Percentiles rank a stretch among this genome's conserved stretches.
Conservation (phyloP, 1,140 invertebrate genomes). For the Ladona fulva region DNA sequence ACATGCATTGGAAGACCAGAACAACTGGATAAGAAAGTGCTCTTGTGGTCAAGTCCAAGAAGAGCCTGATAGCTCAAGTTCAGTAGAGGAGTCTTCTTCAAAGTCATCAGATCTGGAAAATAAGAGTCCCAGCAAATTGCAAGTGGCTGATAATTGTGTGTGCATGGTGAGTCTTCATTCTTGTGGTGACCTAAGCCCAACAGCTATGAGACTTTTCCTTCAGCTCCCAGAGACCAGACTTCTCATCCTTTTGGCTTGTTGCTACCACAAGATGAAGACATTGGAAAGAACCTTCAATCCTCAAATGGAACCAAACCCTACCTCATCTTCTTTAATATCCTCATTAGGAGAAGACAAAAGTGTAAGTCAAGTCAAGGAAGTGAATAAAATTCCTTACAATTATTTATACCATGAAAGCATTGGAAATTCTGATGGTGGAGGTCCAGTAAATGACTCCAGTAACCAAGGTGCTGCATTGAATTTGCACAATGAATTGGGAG, state of each 20-base stretch:
- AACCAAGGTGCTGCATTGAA: too few species aligned
- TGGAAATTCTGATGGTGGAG: too few species aligned
- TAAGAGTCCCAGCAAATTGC: conserved; percentile 30
- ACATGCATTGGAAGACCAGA: conserved; percentile 40
- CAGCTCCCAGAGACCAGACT: conserved; percentile 46
- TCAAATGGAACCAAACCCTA: too few species aligned
- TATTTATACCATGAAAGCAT: too few species aligned
- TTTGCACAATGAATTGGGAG: too few species aligned
- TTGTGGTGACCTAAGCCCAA: conserved; percentile 71
- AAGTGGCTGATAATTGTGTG: conserved; percentile 30
- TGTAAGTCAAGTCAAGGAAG: too few species aligned
- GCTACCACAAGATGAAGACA: conserved; percentile 65
- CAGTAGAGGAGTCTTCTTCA: conserved; percentile 42
- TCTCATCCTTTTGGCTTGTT: conserved; percentile 70
- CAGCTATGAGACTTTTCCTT: conserved; percentile 59
- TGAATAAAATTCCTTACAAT: too few species aligned
- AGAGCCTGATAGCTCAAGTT: conserved; percentile 19
- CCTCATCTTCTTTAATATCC: too few species aligned
- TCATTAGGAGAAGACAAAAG: too few species aligned
- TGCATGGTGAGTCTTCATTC: conserved; percentile 65
- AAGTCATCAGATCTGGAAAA: conserved; percentile 36
- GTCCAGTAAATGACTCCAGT: too few species aligned
- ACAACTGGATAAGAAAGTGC: background rate
- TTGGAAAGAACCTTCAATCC: conserved; percentile 14
- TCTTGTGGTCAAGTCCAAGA: background rate